These are phyloP conservation scores for Trichomalopsis sarcophagae DNA, from an alignment of 1,140 invertebrate species.

Conservation along the genomic window DNA sequence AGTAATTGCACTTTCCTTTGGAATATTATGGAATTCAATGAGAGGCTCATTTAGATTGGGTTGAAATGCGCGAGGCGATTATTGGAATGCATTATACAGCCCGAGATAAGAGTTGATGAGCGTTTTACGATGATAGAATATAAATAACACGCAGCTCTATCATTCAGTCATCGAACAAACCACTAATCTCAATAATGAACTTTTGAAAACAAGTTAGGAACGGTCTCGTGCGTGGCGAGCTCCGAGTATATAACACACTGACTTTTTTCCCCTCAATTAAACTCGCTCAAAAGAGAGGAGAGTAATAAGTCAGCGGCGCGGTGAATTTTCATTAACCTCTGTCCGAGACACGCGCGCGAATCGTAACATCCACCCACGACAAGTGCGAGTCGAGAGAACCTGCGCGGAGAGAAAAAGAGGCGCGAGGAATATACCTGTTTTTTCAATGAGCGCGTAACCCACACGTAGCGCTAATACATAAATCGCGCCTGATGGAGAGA, in stretches of 20 bases:
- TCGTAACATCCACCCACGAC: not conserved
- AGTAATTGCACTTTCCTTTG: too few species aligned
- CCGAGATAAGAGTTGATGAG: too few species aligned
- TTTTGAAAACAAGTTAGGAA: not conserved
- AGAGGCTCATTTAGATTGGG: too few species aligned
- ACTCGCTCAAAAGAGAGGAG: not conserved
- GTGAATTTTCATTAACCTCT: constrained; percentile 1
- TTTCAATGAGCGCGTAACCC: constrained; percentile 23
- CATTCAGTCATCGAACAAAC: too few species aligned
- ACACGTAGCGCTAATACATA: constrained; percentile 15
- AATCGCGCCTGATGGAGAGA: not conserved
- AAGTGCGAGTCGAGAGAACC: too few species aligned
- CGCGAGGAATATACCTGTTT: constrained; percentile 13
- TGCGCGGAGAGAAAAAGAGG: not conserved
- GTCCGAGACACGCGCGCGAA: not conserved
- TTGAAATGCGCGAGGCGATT: too few species aligned
- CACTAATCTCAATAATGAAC: too few species aligned
- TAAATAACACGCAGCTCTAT: too few species aligned
- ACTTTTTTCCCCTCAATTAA: not conserved
- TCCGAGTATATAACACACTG: not conserved
- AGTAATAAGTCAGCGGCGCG: not conserved
- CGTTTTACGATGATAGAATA: too few species aligned
- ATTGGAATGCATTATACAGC: too few species aligned
- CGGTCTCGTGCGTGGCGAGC: too few species aligned
- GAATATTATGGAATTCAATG: too few species aligned